A percentile compares a stretch with the other conserved stretches of the same genome.
Conservation (phyloP, 2,113 vertebrate species). For the Pipa parva region DNA sequence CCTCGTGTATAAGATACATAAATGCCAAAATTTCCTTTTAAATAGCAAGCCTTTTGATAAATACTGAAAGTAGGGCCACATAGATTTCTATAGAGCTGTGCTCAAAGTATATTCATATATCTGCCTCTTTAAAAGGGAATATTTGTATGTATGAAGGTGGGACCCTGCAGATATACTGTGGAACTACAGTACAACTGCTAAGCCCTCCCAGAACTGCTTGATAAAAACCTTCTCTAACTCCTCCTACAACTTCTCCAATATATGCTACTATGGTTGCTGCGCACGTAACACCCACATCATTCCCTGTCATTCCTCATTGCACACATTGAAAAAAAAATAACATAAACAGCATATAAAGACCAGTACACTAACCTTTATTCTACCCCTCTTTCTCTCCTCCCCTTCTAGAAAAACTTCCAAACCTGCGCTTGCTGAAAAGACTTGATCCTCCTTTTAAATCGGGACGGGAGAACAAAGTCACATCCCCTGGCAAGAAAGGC, state of each 20-base stretch:
- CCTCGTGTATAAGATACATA: no score
- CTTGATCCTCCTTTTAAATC: conserved; percentile 97
- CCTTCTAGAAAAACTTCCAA: conserved; percentile 58
- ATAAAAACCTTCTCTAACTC: no score
- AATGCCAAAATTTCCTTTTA: background rate
- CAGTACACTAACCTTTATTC: background rate
- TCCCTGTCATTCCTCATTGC: background rate
- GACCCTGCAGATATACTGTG: no score
- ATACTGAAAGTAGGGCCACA: no score
- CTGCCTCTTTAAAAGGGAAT: no score
- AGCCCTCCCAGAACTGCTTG: background rate
- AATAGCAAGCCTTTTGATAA: no score
- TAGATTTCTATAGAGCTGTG: no score
- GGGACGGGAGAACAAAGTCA: conserved; percentile 96
- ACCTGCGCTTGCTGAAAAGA: conserved; percentile 97
- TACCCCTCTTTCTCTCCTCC: background rate
- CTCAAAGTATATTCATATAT: no score
- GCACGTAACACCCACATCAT: background rate
- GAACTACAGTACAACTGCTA: background rate
- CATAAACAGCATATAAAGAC: background rate
- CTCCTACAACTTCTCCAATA: background rate
- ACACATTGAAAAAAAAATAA: background rate
- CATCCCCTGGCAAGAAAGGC: conserved; percentile 95
- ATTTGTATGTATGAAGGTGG: no score
- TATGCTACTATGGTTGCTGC: background rate